phyloP scores from a whole-genome alignment of 2,797 vertebrate species.

The Pipistrellus nathusii region DNA sequence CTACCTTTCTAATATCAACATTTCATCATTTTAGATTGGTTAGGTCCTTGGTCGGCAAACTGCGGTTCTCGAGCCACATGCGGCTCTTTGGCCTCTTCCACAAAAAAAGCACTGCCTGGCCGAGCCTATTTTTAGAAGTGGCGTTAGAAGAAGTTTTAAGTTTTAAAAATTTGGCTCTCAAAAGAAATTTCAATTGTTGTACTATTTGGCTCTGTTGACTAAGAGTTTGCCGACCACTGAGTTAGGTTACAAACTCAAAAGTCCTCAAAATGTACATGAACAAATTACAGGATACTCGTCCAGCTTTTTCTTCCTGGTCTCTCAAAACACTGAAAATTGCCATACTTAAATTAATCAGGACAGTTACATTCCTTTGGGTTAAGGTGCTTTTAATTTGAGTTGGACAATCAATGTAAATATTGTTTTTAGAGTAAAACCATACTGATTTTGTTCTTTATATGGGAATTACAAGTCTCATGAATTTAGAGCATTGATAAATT shows the following conservation, averaged over 20 bases:
- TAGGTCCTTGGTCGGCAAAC: constrained; percentile 28
- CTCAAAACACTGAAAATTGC: constrained; percentile 74
- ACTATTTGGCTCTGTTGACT: too few species aligned
- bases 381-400: constrained; percentile 78
- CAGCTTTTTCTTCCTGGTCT: not conserved
- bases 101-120: too few species aligned
- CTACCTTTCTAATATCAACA: constrained; percentile 74
- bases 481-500: constrained; percentile 46
- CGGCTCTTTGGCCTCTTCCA: too few species aligned
- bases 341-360: constrained; percentile 73
- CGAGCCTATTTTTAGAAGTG: too few species aligned
- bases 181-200: too few species aligned
- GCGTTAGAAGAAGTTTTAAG: too few species aligned
- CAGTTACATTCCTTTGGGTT: constrained; percentile 80
- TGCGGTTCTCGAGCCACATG: too few species aligned
- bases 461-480: constrained; percentile 44
- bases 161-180: too few species aligned
- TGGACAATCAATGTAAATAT: constrained; percentile 73
- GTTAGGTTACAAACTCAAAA: constrained; percentile 82
- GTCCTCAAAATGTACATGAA: constrained; percentile 74
- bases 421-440: constrained; percentile 73
- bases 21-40: constrained; percentile 80
- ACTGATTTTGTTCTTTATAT: constrained; percentile 58
- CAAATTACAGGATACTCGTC: constrained; percentile 76
- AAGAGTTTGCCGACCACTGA: too few species aligned